Evolutionary conservation across 2,113 vertebrate species (phyloP), one percentile per base, ranked within the genome.

Genomic region (Glaucomys volans): DNA sequence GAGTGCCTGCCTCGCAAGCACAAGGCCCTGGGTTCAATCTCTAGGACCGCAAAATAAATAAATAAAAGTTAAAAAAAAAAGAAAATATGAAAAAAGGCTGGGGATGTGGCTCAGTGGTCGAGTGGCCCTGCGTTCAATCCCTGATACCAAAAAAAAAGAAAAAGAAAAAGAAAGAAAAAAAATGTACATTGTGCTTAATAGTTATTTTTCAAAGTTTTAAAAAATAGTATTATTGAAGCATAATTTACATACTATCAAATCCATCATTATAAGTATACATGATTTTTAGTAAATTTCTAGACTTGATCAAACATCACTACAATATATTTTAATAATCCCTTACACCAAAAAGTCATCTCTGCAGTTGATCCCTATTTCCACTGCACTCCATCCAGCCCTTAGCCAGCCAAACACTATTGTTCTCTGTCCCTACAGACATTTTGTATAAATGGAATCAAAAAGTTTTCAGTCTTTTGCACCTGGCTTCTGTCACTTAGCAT

Each of bases 211-310:
- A n/a, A 44, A 69, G 17, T 44, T 88, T 76, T 85, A 37, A 22
- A 32, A n/a, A 62, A 32, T 9, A 75, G 7, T 84, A 71, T 81
- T 90, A 5, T 76, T 81, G 12, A 95, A 2, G 32, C 66, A 40
- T 75, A 81, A 85, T 81, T 96, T 88, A 84, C 5, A 64, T 82
- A 40, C 3, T n/a, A 57, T 81, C 92, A 26, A 64, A 76, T 81
- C 4, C 6, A 76, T 35, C 50, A 81, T 9, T 80, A 11, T 26
- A 83, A 71, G 32, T 90, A 4, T 84, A 83, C 16, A 18, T 87
- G 35, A 28, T 44, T 69, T 93, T 95, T 83, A 86, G 17, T 87
- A 82, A 54, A 90, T 91, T 76, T 90, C 37, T 59, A 82, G 30
- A 80, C 35, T 74, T 87, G 30, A 28, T 72, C n/a, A 87, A 10